These are phyloP conservation scores for Ovis canadensis DNA, from an alignment of 2,113 vertebrate species.

Conservation along the genomic window DNA sequence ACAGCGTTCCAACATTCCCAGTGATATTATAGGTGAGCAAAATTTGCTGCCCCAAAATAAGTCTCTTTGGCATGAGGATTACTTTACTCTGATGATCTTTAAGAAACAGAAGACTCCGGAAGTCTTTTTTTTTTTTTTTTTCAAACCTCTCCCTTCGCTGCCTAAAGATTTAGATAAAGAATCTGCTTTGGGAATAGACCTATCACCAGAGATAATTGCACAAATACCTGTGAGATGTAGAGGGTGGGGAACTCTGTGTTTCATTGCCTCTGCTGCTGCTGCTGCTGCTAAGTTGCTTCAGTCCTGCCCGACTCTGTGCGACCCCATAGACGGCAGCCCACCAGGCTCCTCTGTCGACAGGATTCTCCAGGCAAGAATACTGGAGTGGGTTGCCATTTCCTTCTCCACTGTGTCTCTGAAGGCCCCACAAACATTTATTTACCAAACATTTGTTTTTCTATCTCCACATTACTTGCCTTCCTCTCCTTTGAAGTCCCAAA, in stretches of 20 bases:
- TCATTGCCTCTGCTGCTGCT: neutral
- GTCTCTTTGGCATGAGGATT: neutral
- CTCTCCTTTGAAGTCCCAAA: neutral
- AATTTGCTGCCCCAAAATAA: neutral
- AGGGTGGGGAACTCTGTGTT: neutral
- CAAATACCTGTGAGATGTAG: neutral
- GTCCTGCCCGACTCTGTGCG: accelerated
- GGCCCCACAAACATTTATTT: neutral
- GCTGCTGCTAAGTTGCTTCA: neutral
- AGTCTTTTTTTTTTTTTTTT: neutral
- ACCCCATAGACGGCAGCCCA: neutral
- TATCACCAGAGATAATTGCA: neutral
- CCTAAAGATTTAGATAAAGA: neutral
- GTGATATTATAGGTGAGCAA: neutral
- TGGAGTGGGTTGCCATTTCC: neutral
- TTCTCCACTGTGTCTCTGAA: neutral
- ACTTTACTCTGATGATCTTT: neutral
- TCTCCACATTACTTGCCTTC: neutral
- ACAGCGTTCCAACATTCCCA: neutral
- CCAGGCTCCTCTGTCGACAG: neutral
- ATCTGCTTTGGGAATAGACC: neutral
- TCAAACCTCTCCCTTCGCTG: neutral
- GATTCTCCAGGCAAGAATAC: neutral
- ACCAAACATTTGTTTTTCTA: neutral
- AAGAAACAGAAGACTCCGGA: neutral